Percentiles rank a stretch among this genome's conserved stretches.
Evolutionary conservation across 30 jellyfish, hydroid and myxozoan species (phyloP).

Genomic region (Aurelia aurita complex sp. Pacific): DNA sequence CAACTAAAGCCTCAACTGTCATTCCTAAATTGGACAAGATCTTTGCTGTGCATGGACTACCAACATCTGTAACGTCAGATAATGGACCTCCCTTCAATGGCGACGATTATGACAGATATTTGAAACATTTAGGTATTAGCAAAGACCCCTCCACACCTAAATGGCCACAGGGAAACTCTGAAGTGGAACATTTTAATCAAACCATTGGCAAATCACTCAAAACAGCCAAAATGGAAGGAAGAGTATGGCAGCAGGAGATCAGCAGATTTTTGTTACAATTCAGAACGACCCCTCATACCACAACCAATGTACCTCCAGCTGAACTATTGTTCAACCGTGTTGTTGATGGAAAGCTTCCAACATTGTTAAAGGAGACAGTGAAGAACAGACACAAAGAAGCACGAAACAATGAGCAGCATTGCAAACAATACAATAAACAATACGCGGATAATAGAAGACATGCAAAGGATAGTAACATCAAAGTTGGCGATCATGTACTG

Average conservation of each 20-base stretch:
- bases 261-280: conserved; percentile 12
- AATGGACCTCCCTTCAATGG: conserved; percentile 65
- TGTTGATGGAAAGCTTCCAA: conserved; percentile 13
- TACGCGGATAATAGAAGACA: conserved; percentile 21
- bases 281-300: conserved; percentile 40
- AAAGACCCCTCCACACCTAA: conserved; percentile 19
- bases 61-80: conserved; percentile 14
- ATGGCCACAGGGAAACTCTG: conserved; percentile 42
- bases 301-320: conserved; percentile 42
- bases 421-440: conserved; percentile 16
- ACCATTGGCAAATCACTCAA: conserved; percentile 23
- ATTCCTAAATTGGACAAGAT: conserved; percentile 47
- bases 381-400: conserved; percentile 18
- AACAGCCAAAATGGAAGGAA: conserved; percentile 27
- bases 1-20: conserved; percentile 28
- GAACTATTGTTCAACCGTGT: conserved; percentile 44
- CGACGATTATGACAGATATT: conserved; percentile 18
- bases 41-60: conserved; percentile 33
- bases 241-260: conserved; percentile 44
- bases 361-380: not conserved
- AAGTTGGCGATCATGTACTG: conserved; percentile 27
- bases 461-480: conserved; percentile 12
- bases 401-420: not conserved
- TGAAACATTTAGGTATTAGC: conserved; percentile 10
- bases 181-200: conserved; percentile 14